Base-by-base conservation (phyloP, 1,140 invertebrate species). In the Papilio glaucus region DNA sequence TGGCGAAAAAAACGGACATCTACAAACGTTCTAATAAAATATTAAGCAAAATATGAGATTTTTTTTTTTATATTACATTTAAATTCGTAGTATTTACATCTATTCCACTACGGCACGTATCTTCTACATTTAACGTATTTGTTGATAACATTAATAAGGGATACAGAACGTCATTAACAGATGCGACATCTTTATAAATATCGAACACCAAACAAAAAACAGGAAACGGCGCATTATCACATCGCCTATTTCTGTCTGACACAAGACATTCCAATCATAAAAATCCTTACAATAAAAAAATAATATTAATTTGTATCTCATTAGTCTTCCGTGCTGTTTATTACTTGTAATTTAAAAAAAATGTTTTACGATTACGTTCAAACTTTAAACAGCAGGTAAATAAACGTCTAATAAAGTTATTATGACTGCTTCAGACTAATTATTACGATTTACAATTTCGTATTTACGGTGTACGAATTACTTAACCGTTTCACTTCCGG, bases 361-460 rank as follows among this genome's bases (percentile, higher is more conserved):
- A 2, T 6, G 29, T 33, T 15, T 15, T 5, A 45, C n/a, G n/a
- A n/a, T 15, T 45, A 2, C 0, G 6, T n/a, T 45, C n/a, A 15
- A 45, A n/a, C n/a, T 15, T 15, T 15, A 45, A 45, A 49, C 42
- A 49, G 7, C 1, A 9, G 15, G 7, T 49, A 21, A 8, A 21
- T 21, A 33, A 33, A 33, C 29, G 49, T 57, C 49, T 57, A 57
- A 57, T 57, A 57, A 57, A 57, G 10, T 57, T 13, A 57, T 57
- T 57, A 57, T 57, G 49, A 57, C 21, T 53, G 8, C 18, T 53
- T 26, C 24, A 57, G 21, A 9, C 21, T 26, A 9, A 57, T 57
- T 57, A 53, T 53, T 53, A 12, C 49, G 9, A 2, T 53, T 53
- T 53, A 53, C 49, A 13, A 57, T 13, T 57, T 57, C 21, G 10